These are phyloP conservation scores for Cydia amplana DNA, from an alignment of 1,140 invertebrate genomes.

Conservation along the genomic window DNA sequence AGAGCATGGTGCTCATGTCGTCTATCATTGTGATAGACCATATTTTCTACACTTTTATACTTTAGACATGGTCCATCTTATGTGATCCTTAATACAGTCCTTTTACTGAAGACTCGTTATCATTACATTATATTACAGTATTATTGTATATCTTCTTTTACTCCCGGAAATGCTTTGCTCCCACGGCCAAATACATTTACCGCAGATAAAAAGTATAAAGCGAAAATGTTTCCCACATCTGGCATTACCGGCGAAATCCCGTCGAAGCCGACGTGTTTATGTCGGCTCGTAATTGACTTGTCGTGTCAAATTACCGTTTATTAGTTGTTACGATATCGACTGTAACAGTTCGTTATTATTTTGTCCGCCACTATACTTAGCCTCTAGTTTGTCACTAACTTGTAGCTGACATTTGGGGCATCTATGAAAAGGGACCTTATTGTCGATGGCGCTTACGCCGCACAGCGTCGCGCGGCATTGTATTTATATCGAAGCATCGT, in stretches of 20 bases:
- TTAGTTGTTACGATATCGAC: conserved; percentile 61
- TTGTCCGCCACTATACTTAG: conserved; percentile 53
- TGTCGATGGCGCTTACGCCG: no score
- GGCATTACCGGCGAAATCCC: conserved; percentile 57
- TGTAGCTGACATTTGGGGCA: conserved; percentile 21
- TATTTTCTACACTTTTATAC: no score
- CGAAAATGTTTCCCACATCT: conserved; percentile 51
- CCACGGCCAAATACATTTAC: neutral
- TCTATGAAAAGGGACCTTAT: no score
- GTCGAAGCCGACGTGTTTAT: conserved; percentile 61
- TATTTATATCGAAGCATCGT: no score
- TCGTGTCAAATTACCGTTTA: conserved; percentile 75
- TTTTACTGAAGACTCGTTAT: neutral
- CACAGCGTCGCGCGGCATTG: no score
- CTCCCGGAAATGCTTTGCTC: neutral
- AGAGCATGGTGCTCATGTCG: no score
- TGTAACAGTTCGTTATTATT: conserved; percentile 62
- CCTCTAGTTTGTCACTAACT: conserved; percentile 21
- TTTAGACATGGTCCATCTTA: no score
- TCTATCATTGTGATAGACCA: no score
- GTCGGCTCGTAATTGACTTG: conserved; percentile 73
- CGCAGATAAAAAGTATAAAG: conserved; percentile 35
- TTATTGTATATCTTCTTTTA: neutral
- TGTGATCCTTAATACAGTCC: no score
- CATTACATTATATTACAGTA: neutral